Percentiles rank a stretch among this genome's conserved stretches.
phyloP scores from a whole-genome alignment of 2,113 vertebrate genomes.

The Centropristis striata region DNA sequence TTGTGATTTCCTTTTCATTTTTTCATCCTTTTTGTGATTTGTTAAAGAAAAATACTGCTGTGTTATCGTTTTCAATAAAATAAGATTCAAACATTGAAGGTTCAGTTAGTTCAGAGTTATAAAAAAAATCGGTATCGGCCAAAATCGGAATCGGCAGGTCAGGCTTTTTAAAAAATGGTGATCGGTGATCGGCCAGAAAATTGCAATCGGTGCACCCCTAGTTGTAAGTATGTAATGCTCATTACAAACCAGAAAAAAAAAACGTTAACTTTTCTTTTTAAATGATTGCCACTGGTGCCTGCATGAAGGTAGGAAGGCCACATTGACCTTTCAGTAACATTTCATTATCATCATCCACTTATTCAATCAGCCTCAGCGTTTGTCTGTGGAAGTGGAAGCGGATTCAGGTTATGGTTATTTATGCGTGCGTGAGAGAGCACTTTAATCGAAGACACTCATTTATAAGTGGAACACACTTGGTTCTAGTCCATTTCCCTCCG shows the following conservation, averaged over 20 bases:
- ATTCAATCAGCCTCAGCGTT: neutral
- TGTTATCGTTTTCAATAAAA: too few relatives aligned
- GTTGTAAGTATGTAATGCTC: neutral
- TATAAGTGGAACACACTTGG: conserved; percentile 5
- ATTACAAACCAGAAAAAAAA: neutral
- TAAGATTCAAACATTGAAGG: too few relatives aligned
- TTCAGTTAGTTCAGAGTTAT: too few relatives aligned
- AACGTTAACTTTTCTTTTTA: neutral
- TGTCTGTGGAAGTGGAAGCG: neutral
- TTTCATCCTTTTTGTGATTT: too few relatives aligned
- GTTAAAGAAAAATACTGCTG: too few relatives aligned
- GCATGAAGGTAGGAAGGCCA: neutral
- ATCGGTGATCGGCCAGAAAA: too few relatives aligned
- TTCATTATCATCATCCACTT: neutral
- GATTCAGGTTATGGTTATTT: neutral
- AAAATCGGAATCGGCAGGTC: too few relatives aligned
- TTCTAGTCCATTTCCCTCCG: conserved; percentile 27
- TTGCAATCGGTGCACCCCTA: too few relatives aligned
- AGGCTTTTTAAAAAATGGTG: too few relatives aligned
- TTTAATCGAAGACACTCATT: conserved; percentile 1
- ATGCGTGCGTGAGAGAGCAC: neutral
- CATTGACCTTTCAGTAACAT: neutral
- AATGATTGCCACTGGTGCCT: neutral
- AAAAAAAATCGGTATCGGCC: too few relatives aligned
- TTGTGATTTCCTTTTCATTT: too few relatives aligned